Base-by-base conservation (phyloP, 2,113 vertebrate genomes). In the Aplodontia rufa region DNA sequence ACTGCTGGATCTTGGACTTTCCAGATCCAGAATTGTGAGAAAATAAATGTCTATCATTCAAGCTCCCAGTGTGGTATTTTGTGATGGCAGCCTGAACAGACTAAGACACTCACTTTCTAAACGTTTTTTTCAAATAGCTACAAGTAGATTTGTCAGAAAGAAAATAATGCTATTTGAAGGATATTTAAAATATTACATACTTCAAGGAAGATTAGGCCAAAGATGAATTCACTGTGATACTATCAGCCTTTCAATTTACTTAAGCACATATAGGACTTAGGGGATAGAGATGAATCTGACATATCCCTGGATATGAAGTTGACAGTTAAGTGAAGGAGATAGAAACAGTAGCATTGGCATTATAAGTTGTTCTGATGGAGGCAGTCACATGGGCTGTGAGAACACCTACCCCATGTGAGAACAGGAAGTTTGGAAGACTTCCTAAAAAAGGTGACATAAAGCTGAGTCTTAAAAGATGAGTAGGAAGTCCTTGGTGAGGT, bases 71-170 rank as follows among this genome's bases (percentile, higher is more conserved):
- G 4, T 30, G 32, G n/a, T 16, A 60, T 79, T 90, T 84, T 72
- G 40, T 79, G n/a, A 76, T 16, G 47, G 35, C 35, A 78, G 9
- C n/a, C 62, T 12, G 8, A 81, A 47, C 24, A 75, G 26, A 68
- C 3, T n/a, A 68, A 66, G 62, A 66, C 32, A 66, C 14, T 28
- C 62, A 66, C 62, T 66, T 66, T 66, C 32, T 35, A 66, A 32
- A 16, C 62, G 16, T 12, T 35, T 66, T 53, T 55, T 35, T 89
- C 72, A 55, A 93, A 86, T 49, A 64, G 28, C 40, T 62, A 11
- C 35, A 35, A 83, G 51, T 62, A 89, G n/a, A 80, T 76, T 90
- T 92, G 47, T 90, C 42, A 82, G 60, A 68, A 95, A 76, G 42
- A 69, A 96, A 86, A 89, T 42, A 47, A 20, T 28, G n/a, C 42